Evolutionary conservation across 2,797 vertebrate species (phyloP).

Genomic region (Crenuchus spilurus): DNA sequence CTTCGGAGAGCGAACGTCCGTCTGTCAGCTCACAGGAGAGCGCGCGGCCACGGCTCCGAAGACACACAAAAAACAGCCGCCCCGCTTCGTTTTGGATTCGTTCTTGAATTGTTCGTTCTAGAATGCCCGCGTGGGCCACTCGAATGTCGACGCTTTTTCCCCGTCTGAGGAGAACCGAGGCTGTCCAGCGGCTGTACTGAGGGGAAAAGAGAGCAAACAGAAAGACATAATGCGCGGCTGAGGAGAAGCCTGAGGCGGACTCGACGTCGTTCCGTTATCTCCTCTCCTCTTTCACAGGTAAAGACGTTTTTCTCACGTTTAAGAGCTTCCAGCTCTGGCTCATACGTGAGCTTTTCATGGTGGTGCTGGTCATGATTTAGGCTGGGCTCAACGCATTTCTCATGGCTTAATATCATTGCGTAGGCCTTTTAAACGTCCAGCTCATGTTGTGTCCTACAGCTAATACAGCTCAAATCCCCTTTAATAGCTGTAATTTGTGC

Average conservation of each 20-base stretch:
- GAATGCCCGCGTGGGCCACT: neutral
- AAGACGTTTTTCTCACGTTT: neutral
- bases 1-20: constrained; percentile 39
- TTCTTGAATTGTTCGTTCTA: neutral
- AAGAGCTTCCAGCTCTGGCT: too few species aligned
- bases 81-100: neutral
- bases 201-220: constrained; percentile 4
- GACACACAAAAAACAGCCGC: neutral
- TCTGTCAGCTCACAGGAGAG: constrained; percentile 50
- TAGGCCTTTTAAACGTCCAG: neutral
- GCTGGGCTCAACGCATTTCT: too few species aligned
- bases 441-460: neutral
- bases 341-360: too few species aligned
- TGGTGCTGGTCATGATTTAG: too few species aligned
- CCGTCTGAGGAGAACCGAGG: neutral
- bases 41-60: constrained; percentile 18
- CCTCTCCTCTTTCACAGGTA: neutral
- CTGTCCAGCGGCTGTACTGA: neutral
- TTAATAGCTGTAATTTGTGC: neutral
- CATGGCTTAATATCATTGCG: too few species aligned
- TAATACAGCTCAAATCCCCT: too few species aligned
- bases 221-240: constrained; percentile 25
- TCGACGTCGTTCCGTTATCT: neutral
- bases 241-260: neutral
- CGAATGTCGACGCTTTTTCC: neutral